Base-by-base conservation (phyloP, 1,140 invertebrate genomes). In the Hycleus cichorii region DNA sequence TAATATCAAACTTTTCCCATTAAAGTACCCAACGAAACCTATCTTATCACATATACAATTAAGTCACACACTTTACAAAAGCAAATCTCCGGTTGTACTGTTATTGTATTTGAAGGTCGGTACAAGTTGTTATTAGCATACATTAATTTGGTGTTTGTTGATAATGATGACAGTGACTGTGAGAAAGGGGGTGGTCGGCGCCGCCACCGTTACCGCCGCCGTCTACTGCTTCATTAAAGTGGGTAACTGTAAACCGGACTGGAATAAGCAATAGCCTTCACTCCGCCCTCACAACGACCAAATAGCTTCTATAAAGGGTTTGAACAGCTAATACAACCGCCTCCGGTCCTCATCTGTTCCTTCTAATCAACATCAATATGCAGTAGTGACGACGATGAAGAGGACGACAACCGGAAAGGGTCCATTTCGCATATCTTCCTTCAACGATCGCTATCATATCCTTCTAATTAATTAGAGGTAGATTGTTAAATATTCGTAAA, bases 331-430 rank as follows among this genome's bases (percentile, higher is more conserved):
- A 45, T 45, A 45, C 7, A 7, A 7, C 32, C 51, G 51, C 51
- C 51, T 45, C 18, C 43, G 42, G 44, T 32, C 7, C 51, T 44
- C 44, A 45, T 27, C 51, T 42, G 39, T 45, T 42, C 26, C 44
- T 45, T 40, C 50, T 45, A 53, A 53, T 53, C 51, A 53, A 53
- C 51, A 53, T 53, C 51, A 53, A 53, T 53, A 53, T 53, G 51
- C 51, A 46, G 27, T 42, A 53, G 42, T 45, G 51, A 53, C 45
- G 51, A 32, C 7, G 32, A 32, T 32, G 18, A 18, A 18, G 18
- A 18, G 18, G 18, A 18, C 18, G 18, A 18, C 18, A 18, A 18
- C 18, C 18, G 18, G 18, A 18, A 32, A 32, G 32, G 32, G 32
- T 32, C 7, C 32, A 18, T 1, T 18, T 18, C 18, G 18, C 18